These are phyloP conservation scores for Alligator sinensis DNA, from an alignment of 2,113 vertebrate species.

Conservation along the genomic window DNA sequence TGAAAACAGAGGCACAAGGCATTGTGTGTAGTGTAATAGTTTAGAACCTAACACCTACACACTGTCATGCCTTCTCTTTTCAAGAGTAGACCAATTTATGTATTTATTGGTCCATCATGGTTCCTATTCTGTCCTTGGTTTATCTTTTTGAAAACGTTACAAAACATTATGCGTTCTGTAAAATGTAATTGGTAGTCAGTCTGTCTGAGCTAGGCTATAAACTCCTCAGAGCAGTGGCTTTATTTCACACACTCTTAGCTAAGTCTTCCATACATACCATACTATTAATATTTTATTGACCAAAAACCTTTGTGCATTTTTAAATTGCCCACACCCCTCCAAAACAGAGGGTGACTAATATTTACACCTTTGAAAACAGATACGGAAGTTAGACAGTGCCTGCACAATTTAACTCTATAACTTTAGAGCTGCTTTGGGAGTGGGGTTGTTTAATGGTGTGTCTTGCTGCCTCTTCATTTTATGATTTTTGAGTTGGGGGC, in stretches of 20 bases:
- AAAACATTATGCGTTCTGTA: background rate
- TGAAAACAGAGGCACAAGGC: background rate
- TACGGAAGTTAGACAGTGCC: no score
- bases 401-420: no score
- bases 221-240: background rate
- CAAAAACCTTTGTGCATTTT: background rate
- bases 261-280: background rate
- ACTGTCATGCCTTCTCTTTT: background rate
- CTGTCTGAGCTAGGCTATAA: background rate
- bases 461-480: no score
- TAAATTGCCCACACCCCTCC: no score
- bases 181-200: background rate
- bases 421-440: no score
- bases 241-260: background rate
- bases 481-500: no score
- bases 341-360: no score
- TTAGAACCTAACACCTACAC: background rate
- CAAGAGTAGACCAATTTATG: background rate
- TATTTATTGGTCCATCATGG: background rate
- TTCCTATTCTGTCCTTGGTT: background rate
- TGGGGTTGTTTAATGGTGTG: no score
- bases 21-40: background rate
- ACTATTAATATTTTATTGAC: background rate
- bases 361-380: no score
- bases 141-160: background rate